Base-by-base conservation (phyloP, 2,888 invertebrate species). In the Leptopterna dolabrata region DNA sequence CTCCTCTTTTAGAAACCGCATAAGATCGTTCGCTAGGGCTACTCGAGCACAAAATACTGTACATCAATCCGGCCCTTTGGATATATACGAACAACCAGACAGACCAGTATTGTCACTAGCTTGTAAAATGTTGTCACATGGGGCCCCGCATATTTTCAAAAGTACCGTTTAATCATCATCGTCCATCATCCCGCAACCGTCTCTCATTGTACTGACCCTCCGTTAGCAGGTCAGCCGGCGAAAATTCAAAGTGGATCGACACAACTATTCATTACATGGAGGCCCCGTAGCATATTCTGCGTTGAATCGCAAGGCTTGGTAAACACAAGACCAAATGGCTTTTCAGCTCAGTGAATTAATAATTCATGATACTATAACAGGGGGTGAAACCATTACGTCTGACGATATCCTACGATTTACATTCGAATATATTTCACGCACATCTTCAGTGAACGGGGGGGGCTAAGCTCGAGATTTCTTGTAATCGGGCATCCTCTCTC, bases 331-430 rank as follows among this genome's bases (percentile, higher is more conserved):
- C 81, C 30, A 55, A 55, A 81, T 81, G 81, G 81, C 81, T 55
- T 81, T 55, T 51, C 51, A 81, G 81, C 81, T 81, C 51, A 55
- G 81, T 55, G 81, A 81, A 81, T 81, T 81, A 81, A 81, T 81
- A 81, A 81, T 81, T 81, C 81, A 81, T 81, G 81, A 78, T 81
- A 81, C 55, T 81, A 55, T 81, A n/a, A 36, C 81, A 27, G 81
- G 27, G 55, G 73, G 81, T 2, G 36, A 30, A 78, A 81, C 81
- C 81, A 81, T 81, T 81, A 81, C 81, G 81, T 55, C 81, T 81
- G 47, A 30, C 81, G 47, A 81, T 81, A 81, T 51, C 81, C 81
- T 55, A 30, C 29, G 81, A 81, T 81, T 55, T 55, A 81, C 81
- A 55, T 78, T 78, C 78, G 78, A 45, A 78, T 78, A 78, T 78